Conservation (phyloP, 2,113 vertebrate genomes). For the Nesoenas mayeri region DNA sequence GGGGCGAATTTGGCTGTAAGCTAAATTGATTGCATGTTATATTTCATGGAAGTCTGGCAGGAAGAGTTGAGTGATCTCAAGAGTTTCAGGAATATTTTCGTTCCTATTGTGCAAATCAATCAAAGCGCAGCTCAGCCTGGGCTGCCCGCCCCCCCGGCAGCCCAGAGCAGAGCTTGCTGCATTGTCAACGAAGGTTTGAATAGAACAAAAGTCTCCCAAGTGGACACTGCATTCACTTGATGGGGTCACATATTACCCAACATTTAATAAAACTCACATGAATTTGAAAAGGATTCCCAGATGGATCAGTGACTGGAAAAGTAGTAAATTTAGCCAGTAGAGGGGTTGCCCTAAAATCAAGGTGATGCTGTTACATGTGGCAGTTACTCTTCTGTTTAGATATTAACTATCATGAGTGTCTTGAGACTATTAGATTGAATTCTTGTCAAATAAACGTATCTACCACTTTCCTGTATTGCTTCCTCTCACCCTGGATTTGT, state of each 20-base stretch:
- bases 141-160: slow-evolving; percentile 15
- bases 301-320: neutral
- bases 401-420: neutral
- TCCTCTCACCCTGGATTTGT: neutral
- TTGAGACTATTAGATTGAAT: neutral
- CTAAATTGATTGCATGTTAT: slow-evolving; percentile 73
- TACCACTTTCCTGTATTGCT: neutral
- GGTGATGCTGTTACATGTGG: neutral
- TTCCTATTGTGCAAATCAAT: slow-evolving; percentile 66
- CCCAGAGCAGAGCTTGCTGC: neutral
- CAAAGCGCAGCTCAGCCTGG: neutral
- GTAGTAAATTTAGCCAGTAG: neutral
- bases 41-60: slow-evolving; percentile 71
- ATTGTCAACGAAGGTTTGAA: slow-evolving; percentile 44
- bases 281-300: slow-evolving; percentile 32
- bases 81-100: slow-evolving; percentile 62
- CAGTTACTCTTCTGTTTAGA: neutral
- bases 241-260: slow-evolving; percentile 38
- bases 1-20: slow-evolving; percentile 64
- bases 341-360: neutral
- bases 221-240: slow-evolving; percentile 34
- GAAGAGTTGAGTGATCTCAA: slow-evolving; percentile 57
- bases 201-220: slow-evolving; percentile 60
- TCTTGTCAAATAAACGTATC: neutral
- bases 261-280: slow-evolving; percentile 57